Evolutionary conservation across 2,797 vertebrate species (phyloP), one percentile per base, ranked within the genome.

Genomic region (Mastacembelus armatus): DNA sequence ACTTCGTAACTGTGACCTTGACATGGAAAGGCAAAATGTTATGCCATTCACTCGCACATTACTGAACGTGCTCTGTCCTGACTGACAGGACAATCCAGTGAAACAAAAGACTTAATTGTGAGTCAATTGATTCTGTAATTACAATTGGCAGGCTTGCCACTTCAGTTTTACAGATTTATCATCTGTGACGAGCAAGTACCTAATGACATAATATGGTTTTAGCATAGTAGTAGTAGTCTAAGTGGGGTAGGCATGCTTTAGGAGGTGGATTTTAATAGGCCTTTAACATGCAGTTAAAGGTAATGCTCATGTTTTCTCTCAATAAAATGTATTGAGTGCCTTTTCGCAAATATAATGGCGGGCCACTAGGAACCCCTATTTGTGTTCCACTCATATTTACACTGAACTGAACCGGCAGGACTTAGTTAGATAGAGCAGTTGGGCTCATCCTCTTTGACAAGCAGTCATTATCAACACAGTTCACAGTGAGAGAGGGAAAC

Each of bases 71-170:
- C 67, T 65, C 50, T 22, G 59, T 71, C 26, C 58, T 91, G 91
- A 91, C 81, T 92, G 90, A 91, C 88, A 87, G 83, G 70, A 88
- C 78, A 75, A 90, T 81, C 83, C 82, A 60, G 75, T 85, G 85
- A 90, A 90, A 91, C 89, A 90, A 91, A 92, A 82, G 76, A 85
- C 85, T 86, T 91, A 90, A 90, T 89, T 84, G 86, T 85, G 75
- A 81, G 83, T 88, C 86, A 89, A 87, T 85, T 88, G 84, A 89
- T 87, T 86, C 76, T 54, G 68, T 89, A 89, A 92, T 91, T 87
- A 81, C 81, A 84, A 92, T 88, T 88, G 88, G 82, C 91, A 90
- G 86, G 76, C 76, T 76, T 76, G 84, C 78, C 86, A 84, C 86
- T 89, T 83, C 71, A 43, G 72, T 81, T 84, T 66, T 49, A 70